Percentiles rank a stretch among this genome's conserved stretches.
Conservation (phyloP, 2,888 invertebrate genomes). For the Stegana nigrithorax region DNA sequence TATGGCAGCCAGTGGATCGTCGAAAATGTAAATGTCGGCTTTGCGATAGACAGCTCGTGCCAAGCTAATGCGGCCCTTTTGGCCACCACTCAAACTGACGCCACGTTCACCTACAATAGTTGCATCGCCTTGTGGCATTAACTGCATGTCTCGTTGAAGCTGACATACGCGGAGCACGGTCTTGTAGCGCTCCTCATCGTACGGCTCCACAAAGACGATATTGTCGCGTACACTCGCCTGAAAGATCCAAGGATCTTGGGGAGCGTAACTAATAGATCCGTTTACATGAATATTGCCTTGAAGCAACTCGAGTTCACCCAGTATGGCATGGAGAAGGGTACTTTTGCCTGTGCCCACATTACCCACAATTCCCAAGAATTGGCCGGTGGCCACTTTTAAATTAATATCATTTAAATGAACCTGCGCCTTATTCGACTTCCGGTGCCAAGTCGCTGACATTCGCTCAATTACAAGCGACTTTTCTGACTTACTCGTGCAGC, state of each 20-base stretch:
- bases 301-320: constrained; percentile 76
- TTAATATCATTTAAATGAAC: constrained; percentile 67
- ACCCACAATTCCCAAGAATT: constrained; percentile 73
- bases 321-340: constrained; percentile 77
- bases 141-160: constrained; percentile 74
- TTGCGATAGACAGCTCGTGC: constrained; percentile 79
- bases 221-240: constrained; percentile 87
- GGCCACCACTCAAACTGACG: constrained; percentile 79
- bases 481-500: constrained; percentile 34
- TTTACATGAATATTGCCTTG: constrained; percentile 73
- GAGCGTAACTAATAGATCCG: constrained; percentile 80
- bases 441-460: constrained; percentile 71
- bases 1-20: constrained; percentile 83
- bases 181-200: constrained; percentile 71
- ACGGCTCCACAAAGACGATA: constrained; percentile 84
- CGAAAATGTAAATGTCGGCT: constrained; percentile 80
- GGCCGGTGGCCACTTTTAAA: constrained; percentile 48
- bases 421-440: constrained; percentile 28
- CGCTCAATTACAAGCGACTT: constrained; percentile 61
- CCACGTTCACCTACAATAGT: constrained; percentile 76
- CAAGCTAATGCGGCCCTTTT: constrained; percentile 80
- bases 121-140: constrained; percentile 70
- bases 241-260: constrained; percentile 87
- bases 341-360: constrained; percentile 82
- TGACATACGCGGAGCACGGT: constrained; percentile 73